These are phyloP conservation scores for Rhynchophorus ferrugineus DNA, from an alignment of 1,140 invertebrate genomes.

Conservation along the genomic window DNA sequence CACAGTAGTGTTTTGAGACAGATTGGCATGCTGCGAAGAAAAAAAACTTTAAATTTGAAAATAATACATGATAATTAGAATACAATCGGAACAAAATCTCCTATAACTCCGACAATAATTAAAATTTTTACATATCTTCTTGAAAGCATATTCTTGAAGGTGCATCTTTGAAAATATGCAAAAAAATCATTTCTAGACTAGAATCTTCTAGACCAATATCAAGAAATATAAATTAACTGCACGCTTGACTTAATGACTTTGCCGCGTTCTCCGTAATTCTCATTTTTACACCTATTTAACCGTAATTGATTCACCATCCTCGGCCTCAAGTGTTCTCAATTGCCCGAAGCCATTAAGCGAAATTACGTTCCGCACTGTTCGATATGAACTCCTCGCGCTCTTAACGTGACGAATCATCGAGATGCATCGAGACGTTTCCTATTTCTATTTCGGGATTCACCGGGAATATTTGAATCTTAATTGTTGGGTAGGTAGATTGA, in stretches of 20 bases:
- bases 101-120: too few relatives aligned
- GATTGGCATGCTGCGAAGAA: too few relatives aligned
- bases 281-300: conserved; percentile 9
- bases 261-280: neutral
- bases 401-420: neutral
- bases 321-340: neutral
- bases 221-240: too few relatives aligned
- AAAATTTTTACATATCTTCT: too few relatives aligned
- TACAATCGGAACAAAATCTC: too few relatives aligned
- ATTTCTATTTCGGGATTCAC: neutral
- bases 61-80: too few relatives aligned
- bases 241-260: neutral
- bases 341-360: neutral
- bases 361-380: neutral
- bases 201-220: too few relatives aligned
- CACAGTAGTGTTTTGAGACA: too few relatives aligned
- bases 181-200: too few relatives aligned
- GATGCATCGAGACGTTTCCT: neutral
- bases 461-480: neutral
- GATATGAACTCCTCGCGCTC: neutral
- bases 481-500: neutral
- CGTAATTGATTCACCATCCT: conserved; percentile 1
- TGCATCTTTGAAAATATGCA: too few relatives aligned
- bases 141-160: too few relatives aligned
- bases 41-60: too few relatives aligned